Conservation (phyloP, 64 coral and sea anemone genomes). For the Actinia tenebrosa region DNA sequence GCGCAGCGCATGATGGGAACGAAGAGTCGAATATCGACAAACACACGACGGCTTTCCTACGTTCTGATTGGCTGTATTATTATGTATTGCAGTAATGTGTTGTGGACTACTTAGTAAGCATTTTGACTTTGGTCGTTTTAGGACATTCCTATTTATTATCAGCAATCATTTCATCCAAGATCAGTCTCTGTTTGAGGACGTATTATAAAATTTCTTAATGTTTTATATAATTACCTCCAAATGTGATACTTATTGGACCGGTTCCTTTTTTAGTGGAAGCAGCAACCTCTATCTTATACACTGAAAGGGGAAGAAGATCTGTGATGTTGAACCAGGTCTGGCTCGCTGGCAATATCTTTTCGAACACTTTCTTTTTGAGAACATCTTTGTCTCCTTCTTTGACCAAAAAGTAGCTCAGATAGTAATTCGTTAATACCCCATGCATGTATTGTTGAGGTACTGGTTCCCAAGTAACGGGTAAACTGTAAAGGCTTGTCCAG, state of each 20-base stretch:
- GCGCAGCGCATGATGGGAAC: too few relatives aligned
- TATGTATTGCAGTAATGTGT: too few relatives aligned
- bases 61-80: too few relatives aligned
- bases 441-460: slow-evolving; percentile 2
- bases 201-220: too few relatives aligned
- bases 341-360: not conserved
- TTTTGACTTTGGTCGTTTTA: too few relatives aligned
- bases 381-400: slow-evolving; percentile 23
- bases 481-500: slow-evolving; percentile 10
- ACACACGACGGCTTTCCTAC: too few relatives aligned
- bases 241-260: slow-evolving; percentile 29
- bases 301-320: slow-evolving; percentile 10
- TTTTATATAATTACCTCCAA: slow-evolving; percentile 24
- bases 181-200: too few relatives aligned
- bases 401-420: slow-evolving; percentile 18
- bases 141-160: too few relatives aligned
- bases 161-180: too few relatives aligned
- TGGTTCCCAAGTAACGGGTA: slow-evolving; percentile 23
- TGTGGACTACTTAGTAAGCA: too few relatives aligned
- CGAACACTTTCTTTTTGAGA: not conserved
- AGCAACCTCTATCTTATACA: slow-evolving; percentile 37
- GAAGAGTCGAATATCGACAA: too few relatives aligned
- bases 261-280: slow-evolving; percentile 26
- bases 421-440: slow-evolving; percentile 23
- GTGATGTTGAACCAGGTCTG: slow-evolving; percentile 14